Percentiles rank a stretch among this genome's conserved stretches.
These are phyloP conservation scores for Homarus americanus DNA, from an alignment of 1,140 invertebrate genomes.

Conservation along the genomic window DNA sequence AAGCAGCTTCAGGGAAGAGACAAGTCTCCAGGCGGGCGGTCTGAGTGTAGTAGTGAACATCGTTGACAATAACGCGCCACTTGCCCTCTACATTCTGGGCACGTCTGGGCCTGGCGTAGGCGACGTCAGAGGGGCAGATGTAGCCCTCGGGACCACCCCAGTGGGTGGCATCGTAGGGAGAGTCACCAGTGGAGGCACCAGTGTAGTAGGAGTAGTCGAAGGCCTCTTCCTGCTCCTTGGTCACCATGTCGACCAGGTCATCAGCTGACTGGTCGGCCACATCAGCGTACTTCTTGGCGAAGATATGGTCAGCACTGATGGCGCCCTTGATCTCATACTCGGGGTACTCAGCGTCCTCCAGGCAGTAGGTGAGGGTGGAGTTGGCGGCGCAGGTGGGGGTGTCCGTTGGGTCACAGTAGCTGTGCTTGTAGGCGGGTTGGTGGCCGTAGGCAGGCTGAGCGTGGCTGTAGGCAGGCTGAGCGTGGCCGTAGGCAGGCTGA, in stretches of 20 bases:
- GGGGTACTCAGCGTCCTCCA: slow-evolving; percentile 75
- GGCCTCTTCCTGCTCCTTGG: slow-evolving; percentile 74
- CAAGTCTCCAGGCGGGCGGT: slow-evolving; percentile 76
- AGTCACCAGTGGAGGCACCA: slow-evolving; percentile 73
- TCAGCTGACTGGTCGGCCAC: slow-evolving; percentile 75
- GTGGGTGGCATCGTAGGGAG: slow-evolving; percentile 74
- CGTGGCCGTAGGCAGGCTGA: slow-evolving; percentile 65
- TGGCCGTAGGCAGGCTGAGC: slow-evolving; percentile 31
- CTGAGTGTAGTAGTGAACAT: slow-evolving; percentile 76
- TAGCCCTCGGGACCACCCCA: slow-evolving; percentile 76
- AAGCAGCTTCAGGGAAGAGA: slow-evolving; percentile 75
- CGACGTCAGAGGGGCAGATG: slow-evolving; percentile 77
- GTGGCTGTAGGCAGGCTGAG: slow-evolving; percentile 17
- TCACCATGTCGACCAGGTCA: slow-evolving; percentile 75
- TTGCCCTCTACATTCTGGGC: slow-evolving; percentile 76
- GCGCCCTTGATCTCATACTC: slow-evolving; percentile 75
- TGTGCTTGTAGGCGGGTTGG: slow-evolving; percentile 52
- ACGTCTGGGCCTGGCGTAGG: slow-evolving; percentile 77
- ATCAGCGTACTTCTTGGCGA: slow-evolving; percentile 76
- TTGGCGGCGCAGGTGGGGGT: slow-evolving; percentile 74
- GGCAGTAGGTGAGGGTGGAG: slow-evolving; percentile 69
- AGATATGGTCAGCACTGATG: slow-evolving; percentile 73
- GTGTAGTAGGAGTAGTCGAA: slow-evolving; percentile 76
- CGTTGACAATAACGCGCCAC: slow-evolving; percentile 76
- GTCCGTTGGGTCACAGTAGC: slow-evolving; percentile 74